phyloP scores from a whole-genome alignment of 2,113 vertebrate genomes.

The Helogale parvula region DNA sequence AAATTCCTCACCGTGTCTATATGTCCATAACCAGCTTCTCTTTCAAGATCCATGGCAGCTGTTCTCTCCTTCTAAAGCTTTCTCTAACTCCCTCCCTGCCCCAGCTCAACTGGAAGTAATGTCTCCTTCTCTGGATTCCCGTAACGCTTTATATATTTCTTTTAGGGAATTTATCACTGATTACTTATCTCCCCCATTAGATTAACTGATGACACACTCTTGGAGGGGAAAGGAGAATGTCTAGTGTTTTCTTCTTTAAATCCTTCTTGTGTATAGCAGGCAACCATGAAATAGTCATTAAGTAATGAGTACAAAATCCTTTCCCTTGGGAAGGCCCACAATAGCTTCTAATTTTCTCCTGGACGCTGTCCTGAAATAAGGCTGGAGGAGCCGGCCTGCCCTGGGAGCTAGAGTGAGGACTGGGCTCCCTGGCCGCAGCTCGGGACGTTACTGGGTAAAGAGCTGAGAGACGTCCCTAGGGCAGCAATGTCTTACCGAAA shows the following conservation, averaged over 20 bases:
- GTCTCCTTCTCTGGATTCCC: not conserved
- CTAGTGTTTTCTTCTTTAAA: not conserved
- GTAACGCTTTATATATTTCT: not conserved
- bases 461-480: not conserved
- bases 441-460: not conserved
- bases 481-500: not conserved
- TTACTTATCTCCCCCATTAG: not conserved
- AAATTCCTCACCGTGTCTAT: not conserved
- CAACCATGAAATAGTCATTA: not conserved
- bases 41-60: not conserved
- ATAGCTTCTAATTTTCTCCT: not conserved
- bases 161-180: not conserved
- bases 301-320: not conserved
- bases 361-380: not conserved
- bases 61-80: not conserved
- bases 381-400: not conserved
- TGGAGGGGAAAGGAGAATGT: not conserved
- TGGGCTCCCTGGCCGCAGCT: not conserved
- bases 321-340: not conserved
- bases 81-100: not conserved
- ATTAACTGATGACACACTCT: not conserved
- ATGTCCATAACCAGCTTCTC: not conserved
- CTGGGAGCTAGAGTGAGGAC: not conserved
- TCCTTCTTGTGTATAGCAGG: not conserved
- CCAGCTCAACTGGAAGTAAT: not conserved